phyloP scores from a whole-genome alignment of 1,140 invertebrate species.

The Tetragonula clypearis region DNA sequence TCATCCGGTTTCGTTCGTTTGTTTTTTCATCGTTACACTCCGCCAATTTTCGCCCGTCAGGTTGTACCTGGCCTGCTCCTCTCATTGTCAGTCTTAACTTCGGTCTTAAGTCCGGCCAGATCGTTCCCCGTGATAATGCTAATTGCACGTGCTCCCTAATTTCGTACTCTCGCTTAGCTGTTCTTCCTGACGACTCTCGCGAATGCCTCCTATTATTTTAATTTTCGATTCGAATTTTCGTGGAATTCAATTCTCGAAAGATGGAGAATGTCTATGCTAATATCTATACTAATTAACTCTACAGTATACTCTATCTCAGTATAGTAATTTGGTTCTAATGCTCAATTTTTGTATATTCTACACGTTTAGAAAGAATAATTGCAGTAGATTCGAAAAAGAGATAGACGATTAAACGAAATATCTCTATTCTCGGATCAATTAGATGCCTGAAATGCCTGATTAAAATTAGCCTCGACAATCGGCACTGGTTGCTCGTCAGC shows the following conservation, averaged over 20 bases:
- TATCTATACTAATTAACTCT: too few relatives aligned
- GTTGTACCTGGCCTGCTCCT: background rate
- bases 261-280: background rate
- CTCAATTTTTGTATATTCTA: too few relatives aligned
- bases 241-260: background rate
- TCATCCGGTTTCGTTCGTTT: background rate
- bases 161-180: constrained; percentile 6
- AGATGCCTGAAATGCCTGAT: too few relatives aligned
- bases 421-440: too few relatives aligned
- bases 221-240: background rate
- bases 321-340: too few relatives aligned
- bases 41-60: constrained; percentile 43
- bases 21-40: constrained; percentile 27
- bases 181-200: background rate
- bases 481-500: too few relatives aligned
- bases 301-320: too few relatives aligned
- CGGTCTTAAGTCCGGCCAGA: background rate
- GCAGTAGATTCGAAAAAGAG: too few relatives aligned
- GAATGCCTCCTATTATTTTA: background rate
- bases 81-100: background rate
- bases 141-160: constrained; percentile 46
- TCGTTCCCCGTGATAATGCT: constrained; percentile 14
- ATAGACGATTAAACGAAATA: too few relatives aligned
- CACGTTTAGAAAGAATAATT: too few relatives aligned
- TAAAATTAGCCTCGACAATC: too few relatives aligned